These are phyloP conservation scores for Drosophila littoralis DNA, from an alignment of 1,140 invertebrate genomes.

Conservation along the genomic window DNA sequence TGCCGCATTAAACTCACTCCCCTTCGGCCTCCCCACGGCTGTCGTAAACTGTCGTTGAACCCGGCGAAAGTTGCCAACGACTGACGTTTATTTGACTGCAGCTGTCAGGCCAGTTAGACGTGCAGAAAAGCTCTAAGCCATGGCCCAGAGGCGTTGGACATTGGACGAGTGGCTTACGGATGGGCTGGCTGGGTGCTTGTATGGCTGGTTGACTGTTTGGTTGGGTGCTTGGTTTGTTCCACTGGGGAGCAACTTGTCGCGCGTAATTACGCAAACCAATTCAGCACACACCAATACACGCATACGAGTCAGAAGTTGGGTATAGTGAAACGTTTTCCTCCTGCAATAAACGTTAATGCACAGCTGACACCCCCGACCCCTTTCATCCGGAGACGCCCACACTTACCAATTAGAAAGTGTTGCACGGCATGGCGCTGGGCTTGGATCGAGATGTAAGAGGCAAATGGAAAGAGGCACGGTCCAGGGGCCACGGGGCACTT, in stretches of 20 bases:
- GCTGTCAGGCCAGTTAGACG: slow-evolving; percentile 63
- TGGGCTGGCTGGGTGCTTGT: background rate
- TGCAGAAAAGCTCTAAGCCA: slow-evolving; percentile 48
- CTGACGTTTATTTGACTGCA: slow-evolving; percentile 79
- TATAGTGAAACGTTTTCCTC: slow-evolving; percentile 1
- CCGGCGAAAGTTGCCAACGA: slow-evolving; percentile 51
- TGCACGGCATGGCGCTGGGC: slow-evolving; percentile 20
- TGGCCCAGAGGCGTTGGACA: background rate
- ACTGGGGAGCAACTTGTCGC: slow-evolving; percentile 65
- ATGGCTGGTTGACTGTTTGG: background rate
- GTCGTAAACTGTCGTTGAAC: slow-evolving; percentile 56
- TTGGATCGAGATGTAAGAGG: background rate
- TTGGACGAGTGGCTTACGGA: background rate
- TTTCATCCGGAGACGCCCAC: slow-evolving; percentile 13
- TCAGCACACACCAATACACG: slow-evolving; percentile 30
- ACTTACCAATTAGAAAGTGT: slow-evolving; percentile 68
- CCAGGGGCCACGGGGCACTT: slow-evolving; percentile 14
- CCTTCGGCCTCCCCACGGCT: slow-evolving; percentile 7
- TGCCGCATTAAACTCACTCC: background rate
- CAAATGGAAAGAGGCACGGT: background rate
- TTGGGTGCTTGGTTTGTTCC: background rate
- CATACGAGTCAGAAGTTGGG: slow-evolving; percentile 56
- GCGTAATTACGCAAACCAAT: slow-evolving; percentile 67
- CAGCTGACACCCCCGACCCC: slow-evolving; percentile 15
- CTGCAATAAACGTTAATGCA: slow-evolving; percentile 71